Conservation (phyloP, 2,797 vertebrate species). For the Anomalospiza imberbis region DNA sequence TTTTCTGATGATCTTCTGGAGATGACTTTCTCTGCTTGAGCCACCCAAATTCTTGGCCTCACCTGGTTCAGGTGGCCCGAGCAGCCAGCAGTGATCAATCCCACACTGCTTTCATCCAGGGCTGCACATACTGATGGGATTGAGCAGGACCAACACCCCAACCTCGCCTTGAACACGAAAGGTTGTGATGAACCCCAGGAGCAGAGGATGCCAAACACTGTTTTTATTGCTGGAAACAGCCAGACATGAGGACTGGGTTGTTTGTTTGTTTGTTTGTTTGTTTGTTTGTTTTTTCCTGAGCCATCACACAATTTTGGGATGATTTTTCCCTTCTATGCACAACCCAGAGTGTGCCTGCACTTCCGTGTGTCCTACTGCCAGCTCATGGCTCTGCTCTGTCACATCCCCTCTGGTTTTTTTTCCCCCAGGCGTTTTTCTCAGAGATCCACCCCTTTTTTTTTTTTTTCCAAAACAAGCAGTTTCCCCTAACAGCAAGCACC, state of each 20-base stretch:
- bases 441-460: not conserved
- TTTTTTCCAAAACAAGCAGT: not conserved
- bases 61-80: rapidly evolving
- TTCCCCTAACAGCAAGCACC: not conserved
- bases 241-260: not conserved
- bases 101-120: not conserved
- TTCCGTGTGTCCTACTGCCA: not conserved
- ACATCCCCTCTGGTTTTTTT: not conserved
- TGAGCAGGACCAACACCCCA: not conserved
- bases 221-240: not conserved
- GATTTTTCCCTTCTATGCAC: not conserved
- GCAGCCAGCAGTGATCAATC: not conserved
- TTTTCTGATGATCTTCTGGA: not conserved
- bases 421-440: not conserved
- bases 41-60: not conserved
- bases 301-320: not conserved
- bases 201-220: not conserved
- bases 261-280: too few relatives aligned
- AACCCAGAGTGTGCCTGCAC: not conserved
- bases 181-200: rapidly evolving
- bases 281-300: not conserved
- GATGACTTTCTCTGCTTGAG: not conserved
- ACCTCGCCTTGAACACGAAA: rapidly evolving
- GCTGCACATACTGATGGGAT: not conserved
- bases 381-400: not conserved